Evolutionary conservation across 2,113 vertebrate genomes (phyloP).

Genomic region (Sclerurus mexicanus): DNA sequence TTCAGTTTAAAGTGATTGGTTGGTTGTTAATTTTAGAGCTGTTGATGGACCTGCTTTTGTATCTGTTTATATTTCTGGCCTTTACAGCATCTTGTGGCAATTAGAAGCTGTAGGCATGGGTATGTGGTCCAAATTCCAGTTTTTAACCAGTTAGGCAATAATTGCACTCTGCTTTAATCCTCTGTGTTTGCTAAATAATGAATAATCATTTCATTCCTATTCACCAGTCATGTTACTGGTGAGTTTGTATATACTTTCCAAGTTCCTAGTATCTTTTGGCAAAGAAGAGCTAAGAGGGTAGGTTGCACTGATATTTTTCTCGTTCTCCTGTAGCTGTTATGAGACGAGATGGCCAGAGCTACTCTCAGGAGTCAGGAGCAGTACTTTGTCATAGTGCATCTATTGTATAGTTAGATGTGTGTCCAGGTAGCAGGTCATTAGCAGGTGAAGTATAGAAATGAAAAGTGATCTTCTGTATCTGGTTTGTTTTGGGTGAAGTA

Average conservation of each 20-base stretch:
- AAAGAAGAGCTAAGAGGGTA: neutral
- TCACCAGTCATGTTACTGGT: neutral
- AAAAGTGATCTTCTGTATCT: neutral
- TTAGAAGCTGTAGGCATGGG: neutral
- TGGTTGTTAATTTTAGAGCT: conserved; percentile 21
- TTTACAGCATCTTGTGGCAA: neutral
- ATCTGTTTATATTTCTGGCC: neutral
- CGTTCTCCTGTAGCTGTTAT: neutral
- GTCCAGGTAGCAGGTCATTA: neutral
- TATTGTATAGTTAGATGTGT: neutral
- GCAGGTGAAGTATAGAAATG: neutral
- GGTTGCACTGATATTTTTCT: neutral
- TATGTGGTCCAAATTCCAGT: neutral
- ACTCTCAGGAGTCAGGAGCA: neutral
- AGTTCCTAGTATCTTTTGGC: neutral
- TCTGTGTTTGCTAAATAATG: neutral
- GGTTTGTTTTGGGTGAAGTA: neutral
- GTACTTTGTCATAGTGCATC: neutral
- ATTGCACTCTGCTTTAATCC: neutral
- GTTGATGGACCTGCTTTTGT: neutral
- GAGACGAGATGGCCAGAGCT: neutral
- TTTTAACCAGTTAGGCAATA: neutral
- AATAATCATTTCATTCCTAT: neutral
- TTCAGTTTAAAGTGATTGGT: neutral
- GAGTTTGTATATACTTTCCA: neutral